Evolutionary conservation across 2,888 invertebrate genomes (phyloP).

Genomic region (Tetragnatha montana): DNA sequence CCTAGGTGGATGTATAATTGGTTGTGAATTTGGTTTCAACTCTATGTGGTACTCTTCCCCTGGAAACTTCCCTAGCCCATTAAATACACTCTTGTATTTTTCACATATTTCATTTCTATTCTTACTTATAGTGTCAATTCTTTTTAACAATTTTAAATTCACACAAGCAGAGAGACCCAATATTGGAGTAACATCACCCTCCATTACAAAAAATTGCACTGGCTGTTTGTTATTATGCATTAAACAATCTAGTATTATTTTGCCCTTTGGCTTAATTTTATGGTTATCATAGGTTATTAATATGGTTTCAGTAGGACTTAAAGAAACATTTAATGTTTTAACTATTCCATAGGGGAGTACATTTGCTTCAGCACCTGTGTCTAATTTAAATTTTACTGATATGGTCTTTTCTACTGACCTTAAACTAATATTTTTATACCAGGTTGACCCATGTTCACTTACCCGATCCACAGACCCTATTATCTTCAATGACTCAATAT

Average conservation of each 20-base stretch:
- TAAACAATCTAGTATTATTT: slow-evolving; percentile 1
- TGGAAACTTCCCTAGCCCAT: slow-evolving; percentile 22
- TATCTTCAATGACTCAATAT: not conserved
- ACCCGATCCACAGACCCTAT: not conserved
- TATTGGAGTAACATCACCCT: slow-evolving; percentile 17
- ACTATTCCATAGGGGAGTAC: not conserved
- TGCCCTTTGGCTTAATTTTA: slow-evolving; percentile 6
- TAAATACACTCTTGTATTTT: slow-evolving; percentile 18
- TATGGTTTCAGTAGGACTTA: not conserved
- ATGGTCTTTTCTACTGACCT: not conserved
- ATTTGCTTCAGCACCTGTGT: slow-evolving; percentile 29
- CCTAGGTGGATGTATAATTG: slow-evolving; percentile 34
- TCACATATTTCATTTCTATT: slow-evolving; percentile 10
- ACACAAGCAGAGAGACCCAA: slow-evolving; percentile 14
- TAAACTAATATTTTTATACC: not conserved
- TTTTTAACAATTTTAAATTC: slow-evolving; percentile 6
- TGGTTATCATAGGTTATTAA: slow-evolving; percentile 33
- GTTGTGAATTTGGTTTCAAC: slow-evolving; percentile 19
- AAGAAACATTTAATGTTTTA: not conserved
- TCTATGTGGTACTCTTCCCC: slow-evolving; percentile 13
- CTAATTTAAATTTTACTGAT: slow-evolving; percentile 24
- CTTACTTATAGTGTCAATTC: not conserved
- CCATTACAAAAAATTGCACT: slow-evolving; percentile 10
- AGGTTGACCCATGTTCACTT: not conserved
- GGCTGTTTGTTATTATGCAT: not conserved